These are phyloP conservation scores for Rhyacophila evoluta DNA, from an alignment of 2,888 invertebrate species.

Conservation along the genomic window DNA sequence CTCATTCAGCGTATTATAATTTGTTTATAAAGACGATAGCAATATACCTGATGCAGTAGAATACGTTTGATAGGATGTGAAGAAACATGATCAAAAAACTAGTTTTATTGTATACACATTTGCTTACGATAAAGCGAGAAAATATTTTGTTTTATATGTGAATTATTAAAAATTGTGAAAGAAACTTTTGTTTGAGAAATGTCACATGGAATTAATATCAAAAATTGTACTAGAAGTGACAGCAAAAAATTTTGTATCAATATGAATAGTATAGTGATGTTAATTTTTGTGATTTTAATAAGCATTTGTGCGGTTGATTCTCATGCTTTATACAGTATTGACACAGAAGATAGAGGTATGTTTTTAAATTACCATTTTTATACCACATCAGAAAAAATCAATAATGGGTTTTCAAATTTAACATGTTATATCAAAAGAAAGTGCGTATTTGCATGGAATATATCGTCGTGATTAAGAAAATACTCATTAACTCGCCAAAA, in stretches of 20 bases:
- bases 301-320: not conserved
- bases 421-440: too few relatives aligned
- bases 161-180: too few relatives aligned
- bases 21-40: not conserved
- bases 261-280: slow-evolving; percentile 17
- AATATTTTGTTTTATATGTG: not conserved
- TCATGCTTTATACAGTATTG: slow-evolving; percentile 39
- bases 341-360: slow-evolving; percentile 44
- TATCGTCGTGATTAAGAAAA: too few relatives aligned
- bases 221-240: not conserved
- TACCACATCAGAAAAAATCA: not conserved
- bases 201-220: not conserved
- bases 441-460: too few relatives aligned
- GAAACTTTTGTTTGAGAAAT: too few relatives aligned
- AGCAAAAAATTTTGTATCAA: not conserved
- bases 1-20: not conserved
- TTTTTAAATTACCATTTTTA: too few relatives aligned
- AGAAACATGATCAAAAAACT: not conserved
- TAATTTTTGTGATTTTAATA: slow-evolving; percentile 1
- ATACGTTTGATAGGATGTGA: not conserved
- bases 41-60: slow-evolving; percentile 29
- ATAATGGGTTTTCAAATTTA: not conserved
- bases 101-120: not conserved
- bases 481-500: too few relatives aligned
- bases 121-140: not conserved